These are phyloP conservation scores for Camponotus vicinus DNA, from an alignment of 1,140 invertebrate genomes.

Conservation along the genomic window DNA sequence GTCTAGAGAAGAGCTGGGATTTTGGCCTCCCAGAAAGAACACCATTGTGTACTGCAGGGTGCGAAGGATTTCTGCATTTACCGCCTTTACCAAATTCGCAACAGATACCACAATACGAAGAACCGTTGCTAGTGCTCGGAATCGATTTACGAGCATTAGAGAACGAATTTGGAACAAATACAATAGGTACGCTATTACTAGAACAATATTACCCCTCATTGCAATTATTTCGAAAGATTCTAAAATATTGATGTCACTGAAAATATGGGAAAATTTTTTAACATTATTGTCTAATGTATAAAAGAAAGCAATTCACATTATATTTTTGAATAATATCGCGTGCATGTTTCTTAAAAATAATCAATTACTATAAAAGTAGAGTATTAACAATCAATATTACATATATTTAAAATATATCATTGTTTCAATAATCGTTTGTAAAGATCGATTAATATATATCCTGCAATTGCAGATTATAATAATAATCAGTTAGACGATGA, in stretches of 20 bases:
- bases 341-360: not conserved
- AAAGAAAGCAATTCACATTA: too few relatives aligned
- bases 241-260: too few relatives aligned
- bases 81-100: conserved; percentile 81
- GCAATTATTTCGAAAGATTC: too few relatives aligned
- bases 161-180: conserved; percentile 71
- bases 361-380: not conserved
- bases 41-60: conserved; percentile 84
- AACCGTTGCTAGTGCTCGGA: conserved; percentile 83
- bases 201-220: not conserved
- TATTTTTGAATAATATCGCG: too few relatives aligned
- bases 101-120: conserved; percentile 77
- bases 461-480: conserved; percentile 81
- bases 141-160: conserved; percentile 84
- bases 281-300: too few relatives aligned
- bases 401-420: not conserved
- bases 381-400: not conserved
- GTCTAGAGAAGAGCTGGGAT: conserved; percentile 82
- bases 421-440: not conserved
- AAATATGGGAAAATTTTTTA: too few relatives aligned
- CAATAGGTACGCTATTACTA: conserved; percentile 59
- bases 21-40: conserved; percentile 83
- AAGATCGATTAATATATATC: conserved; percentile 22
- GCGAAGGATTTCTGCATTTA: conserved; percentile 84
- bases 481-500: conserved; percentile 82